Evolutionary conservation across 1,140 invertebrate species (phyloP), one percentile per base, ranked within the genome.

Genomic region (Drosophila sproati): DNA sequence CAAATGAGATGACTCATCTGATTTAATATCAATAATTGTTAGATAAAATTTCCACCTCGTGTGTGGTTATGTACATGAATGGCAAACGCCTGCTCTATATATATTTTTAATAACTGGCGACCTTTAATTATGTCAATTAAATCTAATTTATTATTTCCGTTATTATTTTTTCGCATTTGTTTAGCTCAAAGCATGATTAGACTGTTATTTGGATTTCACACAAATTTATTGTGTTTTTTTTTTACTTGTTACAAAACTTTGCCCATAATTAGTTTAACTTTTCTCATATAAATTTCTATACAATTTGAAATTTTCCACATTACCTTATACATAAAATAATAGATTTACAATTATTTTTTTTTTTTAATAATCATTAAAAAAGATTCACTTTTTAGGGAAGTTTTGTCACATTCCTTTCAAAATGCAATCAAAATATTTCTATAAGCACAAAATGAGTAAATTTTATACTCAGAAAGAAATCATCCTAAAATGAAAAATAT

Each of bases 111-210:
- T 35, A 47, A 61, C 10, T 28, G 39, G 5, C 34, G 5, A 48
- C 50, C 50, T 41, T 35, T 56, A 56, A 72, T 64, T 51, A 48
- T 72, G 8, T 12, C 52, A 72, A 64, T 72, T 72, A 64, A 8
- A 64, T 28, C 47, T 34, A 52, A 32, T 54, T 55, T 47, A 20
- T 37, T 59, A 28, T 60, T 54, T 55, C 31, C 50, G 43, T 48
- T 55, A 61, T 45, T 37, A 52, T 52, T 43, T 51, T 12, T 29
- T 7, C 2, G 29, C 6, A 35, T 39, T 51, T 45, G 32, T 29
- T 56, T 7, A 6, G 55, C 3, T 5, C 20, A 20, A 39, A 41
- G 5, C 28, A n/a, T 43, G 39, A 10, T 41, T 10, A 41, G 6
- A 10, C 39, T 41, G 3, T 2, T 8, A 43, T 43, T 43, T 5